A percentile compares a stretch with the other conserved stretches of the same genome.
phyloP scores from a whole-genome alignment of 2,113 vertebrate genomes.

The Antechinus flavipes region DNA sequence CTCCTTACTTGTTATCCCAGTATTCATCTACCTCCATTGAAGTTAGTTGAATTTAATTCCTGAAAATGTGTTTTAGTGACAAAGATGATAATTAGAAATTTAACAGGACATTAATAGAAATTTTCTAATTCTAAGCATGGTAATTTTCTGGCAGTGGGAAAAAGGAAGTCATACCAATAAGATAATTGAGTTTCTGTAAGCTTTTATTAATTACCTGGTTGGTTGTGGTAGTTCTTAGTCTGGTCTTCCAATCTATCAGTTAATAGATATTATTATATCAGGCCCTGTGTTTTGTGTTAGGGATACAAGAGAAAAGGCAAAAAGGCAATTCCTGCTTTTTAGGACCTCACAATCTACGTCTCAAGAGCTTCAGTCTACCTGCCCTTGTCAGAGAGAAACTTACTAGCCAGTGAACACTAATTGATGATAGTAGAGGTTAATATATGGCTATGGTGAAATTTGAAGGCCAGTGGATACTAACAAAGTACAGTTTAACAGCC shows the following conservation, averaged over 20 bases:
- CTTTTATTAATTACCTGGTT: not conserved
- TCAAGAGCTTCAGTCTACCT: not conserved
- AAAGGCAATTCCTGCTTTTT: not conserved
- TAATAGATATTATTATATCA: not conserved
- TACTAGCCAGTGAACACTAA: not conserved
- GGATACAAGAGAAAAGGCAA: not conserved
- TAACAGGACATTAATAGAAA: not conserved
- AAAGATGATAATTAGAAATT: not conserved
- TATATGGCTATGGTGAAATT: not conserved
- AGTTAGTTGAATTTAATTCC: not conserved
- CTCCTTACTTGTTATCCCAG: constrained; percentile 8
- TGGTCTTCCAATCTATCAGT: not conserved
- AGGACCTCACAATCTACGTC: not conserved
- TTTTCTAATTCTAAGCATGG: not conserved
- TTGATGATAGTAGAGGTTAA: not conserved
- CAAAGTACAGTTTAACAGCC: not conserved
- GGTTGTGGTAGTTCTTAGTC: not conserved
- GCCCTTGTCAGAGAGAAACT: not conserved
- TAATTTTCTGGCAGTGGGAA: not conserved
- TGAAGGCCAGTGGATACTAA: not conserved
- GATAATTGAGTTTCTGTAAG: not conserved
- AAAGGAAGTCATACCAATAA: not conserved
- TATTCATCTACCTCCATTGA: constrained; percentile 10
- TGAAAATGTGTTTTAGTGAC: not conserved
- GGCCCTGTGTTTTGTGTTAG: not conserved